Conservation (phyloP, 2,888 invertebrate genomes). For the Scaptomyza reducta region DNA sequence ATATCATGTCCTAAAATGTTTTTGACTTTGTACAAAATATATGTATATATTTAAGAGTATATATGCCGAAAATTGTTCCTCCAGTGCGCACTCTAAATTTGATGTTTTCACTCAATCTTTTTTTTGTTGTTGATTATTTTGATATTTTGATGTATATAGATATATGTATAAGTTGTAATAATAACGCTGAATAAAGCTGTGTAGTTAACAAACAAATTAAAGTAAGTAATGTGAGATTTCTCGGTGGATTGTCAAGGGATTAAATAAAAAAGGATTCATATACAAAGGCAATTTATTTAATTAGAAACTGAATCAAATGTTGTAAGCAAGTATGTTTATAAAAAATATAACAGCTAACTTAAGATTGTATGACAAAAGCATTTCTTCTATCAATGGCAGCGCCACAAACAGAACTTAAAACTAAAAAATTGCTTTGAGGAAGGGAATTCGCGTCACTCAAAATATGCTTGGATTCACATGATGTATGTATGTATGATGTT, state of each 20-base stretch:
- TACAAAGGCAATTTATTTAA: conserved; percentile 71
- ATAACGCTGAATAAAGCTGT: conserved; percentile 17
- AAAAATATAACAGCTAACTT: conserved; percentile 73
- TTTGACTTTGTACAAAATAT: conserved; percentile 78
- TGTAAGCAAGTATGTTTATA: conserved; percentile 20
- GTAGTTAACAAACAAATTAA: conserved; percentile 15
- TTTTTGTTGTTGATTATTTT: conserved; percentile 41
- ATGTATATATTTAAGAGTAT: conserved; percentile 57
- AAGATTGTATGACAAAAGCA: conserved; percentile 76
- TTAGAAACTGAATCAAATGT: conserved; percentile 48
- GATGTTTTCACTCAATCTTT: conserved; percentile 68
- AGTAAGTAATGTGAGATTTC: conserved; percentile 40
- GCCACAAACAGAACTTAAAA: conserved; percentile 65
- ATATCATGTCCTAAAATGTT: conserved; percentile 74
- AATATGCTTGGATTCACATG: conserved; percentile 15
- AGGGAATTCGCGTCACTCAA: conserved; percentile 35
- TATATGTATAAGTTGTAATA: conserved; percentile 5
- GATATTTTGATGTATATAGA: conserved; percentile 33
- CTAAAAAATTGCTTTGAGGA: conserved; percentile 69
- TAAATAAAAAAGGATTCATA: conserved; percentile 25
- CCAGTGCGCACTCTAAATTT: conserved; percentile 58
- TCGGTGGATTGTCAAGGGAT: conserved; percentile 73
- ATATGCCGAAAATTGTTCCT: conserved; percentile 80
- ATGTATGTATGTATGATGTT: conserved; percentile 9
- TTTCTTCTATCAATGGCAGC: conserved; percentile 62